Base-by-base conservation (phyloP, 2,113 vertebrate genomes). In the Upupa epops region DNA sequence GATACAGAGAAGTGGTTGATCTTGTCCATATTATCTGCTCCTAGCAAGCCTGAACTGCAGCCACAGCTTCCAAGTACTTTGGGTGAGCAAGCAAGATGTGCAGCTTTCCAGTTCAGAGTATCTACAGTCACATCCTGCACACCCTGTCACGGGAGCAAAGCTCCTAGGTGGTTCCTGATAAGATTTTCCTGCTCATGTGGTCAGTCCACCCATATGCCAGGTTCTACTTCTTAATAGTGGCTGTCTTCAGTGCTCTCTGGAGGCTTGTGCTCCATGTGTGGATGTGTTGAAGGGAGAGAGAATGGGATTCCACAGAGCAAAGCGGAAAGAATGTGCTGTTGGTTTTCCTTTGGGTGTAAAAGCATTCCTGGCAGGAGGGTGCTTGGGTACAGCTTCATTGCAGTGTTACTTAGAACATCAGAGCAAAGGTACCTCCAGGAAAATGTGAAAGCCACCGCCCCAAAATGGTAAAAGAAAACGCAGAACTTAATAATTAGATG, bases 21-120 rank as follows among this genome's bases (percentile, higher is more conserved):
- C 29, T 74, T 12, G 1, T 28, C 36, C 0, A 0, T 3, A 2
- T 51, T 59, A 25, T 14, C 49, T 51, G 36, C 42, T 90, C 46
- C 56, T 66, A 63, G n/a, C 70, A 71, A 86, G 48, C n/a, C 9
- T 3, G 9, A 65, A 66, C 70, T 1, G 0, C 34, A 70, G 31
- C 29, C 3, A 0, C 1, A 0, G 66, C 54, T 74, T n/a, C 29
- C 37, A 28, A 34, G 77, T 24, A 34, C n/a, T 86, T 83, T 77
- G 34, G 8, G 11, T 19, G 49, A 56, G 40, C 1, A 9, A 84
- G 8, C 40, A 63, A 56, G 28, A 48, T 0, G 0, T 71, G 20
- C n/a, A 60, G 26, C 32, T 60, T 84, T 66, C 56, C 20, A 60
- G 1, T 55, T 74, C 55, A 48, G 59, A 55, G 10, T 61, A 51